Conservation (phyloP, 2,888 invertebrate species). For the Trileptium ribeirensis region DNA sequence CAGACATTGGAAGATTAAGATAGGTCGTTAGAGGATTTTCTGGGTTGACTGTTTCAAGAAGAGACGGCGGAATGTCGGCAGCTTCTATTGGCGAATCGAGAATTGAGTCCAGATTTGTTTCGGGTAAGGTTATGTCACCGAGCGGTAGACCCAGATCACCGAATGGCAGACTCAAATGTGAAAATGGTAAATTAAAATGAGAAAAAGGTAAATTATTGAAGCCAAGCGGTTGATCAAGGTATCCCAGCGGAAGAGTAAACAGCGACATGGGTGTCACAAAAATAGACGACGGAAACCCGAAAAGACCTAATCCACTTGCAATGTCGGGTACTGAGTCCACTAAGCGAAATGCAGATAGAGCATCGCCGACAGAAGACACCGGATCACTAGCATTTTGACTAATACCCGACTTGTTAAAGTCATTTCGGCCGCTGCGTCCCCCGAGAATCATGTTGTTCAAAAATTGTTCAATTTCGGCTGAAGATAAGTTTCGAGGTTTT, state of each 20-base stretch:
- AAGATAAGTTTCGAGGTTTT: not conserved
- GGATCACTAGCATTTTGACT: not conserved
- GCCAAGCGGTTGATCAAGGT: slow-evolving; percentile 20
- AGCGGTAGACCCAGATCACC: slow-evolving; percentile 16
- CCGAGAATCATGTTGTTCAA: not conserved
- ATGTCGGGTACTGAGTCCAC: slow-evolving; percentile 17
- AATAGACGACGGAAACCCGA: slow-evolving; percentile 18
- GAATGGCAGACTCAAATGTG: slow-evolving; percentile 23
- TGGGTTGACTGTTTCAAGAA: slow-evolving; percentile 24
- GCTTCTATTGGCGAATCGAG: slow-evolving; percentile 11
- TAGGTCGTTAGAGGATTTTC: slow-evolving; percentile 19
- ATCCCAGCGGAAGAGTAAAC: slow-evolving; percentile 26
- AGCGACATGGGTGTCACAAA: slow-evolving; percentile 22
- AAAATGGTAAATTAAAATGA: slow-evolving; percentile 26
- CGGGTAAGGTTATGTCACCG: slow-evolving; percentile 5
- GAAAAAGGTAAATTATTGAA: slow-evolving; percentile 24
- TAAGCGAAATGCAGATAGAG: not conserved
- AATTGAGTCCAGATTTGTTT: slow-evolving; percentile 15
- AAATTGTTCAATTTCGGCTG: not conserved
- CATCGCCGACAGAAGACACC: no score
- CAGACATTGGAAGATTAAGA: slow-evolving; percentile 24
- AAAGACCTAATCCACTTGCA: slow-evolving; percentile 23
- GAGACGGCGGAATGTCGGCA: slow-evolving; percentile 26
- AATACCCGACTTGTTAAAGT: no score
- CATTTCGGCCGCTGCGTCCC: no score